Evolutionary conservation across 2,797 vertebrate species (phyloP).

Genomic region (Nyctibius grandis): DNA sequence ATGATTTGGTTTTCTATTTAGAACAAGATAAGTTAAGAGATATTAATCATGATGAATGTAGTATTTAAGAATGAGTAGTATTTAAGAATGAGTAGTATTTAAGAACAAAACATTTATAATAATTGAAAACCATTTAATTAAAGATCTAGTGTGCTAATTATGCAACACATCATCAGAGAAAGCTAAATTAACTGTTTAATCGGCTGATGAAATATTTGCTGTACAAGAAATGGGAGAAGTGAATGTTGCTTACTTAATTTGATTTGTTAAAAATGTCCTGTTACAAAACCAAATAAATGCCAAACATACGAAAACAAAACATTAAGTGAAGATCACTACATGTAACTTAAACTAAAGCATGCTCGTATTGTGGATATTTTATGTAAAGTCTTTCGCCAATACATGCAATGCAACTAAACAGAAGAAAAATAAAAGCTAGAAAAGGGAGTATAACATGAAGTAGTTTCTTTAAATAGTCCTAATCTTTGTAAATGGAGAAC

Average conservation of each 20-base stretch:
- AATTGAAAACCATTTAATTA: conserved; percentile 1
- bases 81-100: too few relatives aligned
- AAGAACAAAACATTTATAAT: conserved; percentile 6
- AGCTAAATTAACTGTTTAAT: neutral
- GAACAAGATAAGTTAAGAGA: neutral
- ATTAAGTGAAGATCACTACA: neutral
- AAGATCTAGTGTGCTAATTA: neutral
- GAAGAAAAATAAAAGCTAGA: neutral
- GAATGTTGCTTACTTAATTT: neutral
- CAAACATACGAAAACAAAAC: neutral
- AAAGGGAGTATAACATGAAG: neutral
- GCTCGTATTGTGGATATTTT: neutral
- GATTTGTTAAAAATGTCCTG: neutral
- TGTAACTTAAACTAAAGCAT: neutral
- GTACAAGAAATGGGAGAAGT: neutral
- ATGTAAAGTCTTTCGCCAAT: neutral
- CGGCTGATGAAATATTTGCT: neutral
- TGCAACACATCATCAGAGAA: neutral
- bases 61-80: too few relatives aligned
- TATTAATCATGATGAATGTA: neutral
- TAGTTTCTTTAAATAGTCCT: neutral
- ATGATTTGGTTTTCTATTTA: neutral
- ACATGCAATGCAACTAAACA: neutral
- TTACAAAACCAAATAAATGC: neutral
- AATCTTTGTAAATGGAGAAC: neutral